Conservation (phyloP, 2,888 invertebrate genomes). For the Pimpla rufipes region DNA sequence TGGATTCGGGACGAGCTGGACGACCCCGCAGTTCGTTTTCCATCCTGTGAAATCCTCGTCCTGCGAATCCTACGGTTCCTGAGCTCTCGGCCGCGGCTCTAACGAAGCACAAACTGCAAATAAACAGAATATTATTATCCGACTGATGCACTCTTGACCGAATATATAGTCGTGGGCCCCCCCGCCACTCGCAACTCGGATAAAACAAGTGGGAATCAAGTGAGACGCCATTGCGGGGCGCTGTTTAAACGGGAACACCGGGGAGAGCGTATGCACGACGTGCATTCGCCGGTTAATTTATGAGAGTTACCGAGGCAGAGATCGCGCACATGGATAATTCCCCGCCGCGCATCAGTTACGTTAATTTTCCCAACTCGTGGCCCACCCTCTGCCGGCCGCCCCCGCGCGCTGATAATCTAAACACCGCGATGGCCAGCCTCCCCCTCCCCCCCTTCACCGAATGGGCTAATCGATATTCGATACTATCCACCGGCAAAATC, state of each 20-base stretch:
- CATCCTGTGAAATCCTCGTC: too few species aligned
- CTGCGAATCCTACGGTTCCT: too few species aligned
- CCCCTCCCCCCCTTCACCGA: background rate
- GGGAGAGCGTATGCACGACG: constrained; percentile 22
- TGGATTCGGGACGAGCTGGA: too few species aligned
- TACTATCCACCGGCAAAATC: constrained; percentile 61
- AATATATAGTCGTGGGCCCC: too few species aligned
- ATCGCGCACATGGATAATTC: constrained; percentile 61
- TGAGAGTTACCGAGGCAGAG: constrained; percentile 40
- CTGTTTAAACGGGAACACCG: constrained; percentile 4
- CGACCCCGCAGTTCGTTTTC: too few species aligned
- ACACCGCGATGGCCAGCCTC: constrained; percentile 31
- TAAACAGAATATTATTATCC: constrained; percentile 49
- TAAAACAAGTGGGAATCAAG: constrained; percentile 36
- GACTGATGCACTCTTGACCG: constrained; percentile 12
- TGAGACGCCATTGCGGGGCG: background rate
- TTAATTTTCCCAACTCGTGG: constrained; percentile 48
- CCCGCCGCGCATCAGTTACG: constrained; percentile 48
- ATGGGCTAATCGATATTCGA: constrained; percentile 70
- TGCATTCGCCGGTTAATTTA: constrained; percentile 40
- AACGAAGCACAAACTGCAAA: background rate
- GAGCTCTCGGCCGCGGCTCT: too few species aligned
- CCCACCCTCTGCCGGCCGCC: background rate
- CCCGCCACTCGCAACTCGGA: background rate
- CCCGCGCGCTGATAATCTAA: constrained; percentile 48